These are phyloP conservation scores for Drosophila tripunctata DNA, from an alignment of 2,888 invertebrate genomes.

Conservation along the genomic window DNA sequence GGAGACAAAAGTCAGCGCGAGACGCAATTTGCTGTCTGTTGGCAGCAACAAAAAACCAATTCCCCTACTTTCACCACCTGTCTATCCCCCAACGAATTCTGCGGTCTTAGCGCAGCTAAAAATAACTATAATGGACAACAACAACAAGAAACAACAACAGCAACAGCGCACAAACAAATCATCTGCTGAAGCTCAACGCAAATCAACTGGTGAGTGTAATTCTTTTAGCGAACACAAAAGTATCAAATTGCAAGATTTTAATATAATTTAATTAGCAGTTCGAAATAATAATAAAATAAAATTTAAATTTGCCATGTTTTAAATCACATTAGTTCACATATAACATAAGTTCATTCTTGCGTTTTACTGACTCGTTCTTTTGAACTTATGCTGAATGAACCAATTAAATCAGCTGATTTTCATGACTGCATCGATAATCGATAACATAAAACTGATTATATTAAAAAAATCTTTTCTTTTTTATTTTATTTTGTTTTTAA, in stretches of 20 bases:
- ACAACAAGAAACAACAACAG: constrained; percentile 88
- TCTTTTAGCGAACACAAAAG: no score
- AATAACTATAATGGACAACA: constrained; percentile 85
- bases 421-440: no score
- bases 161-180: constrained; percentile 88
- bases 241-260: no score
- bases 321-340: no score
- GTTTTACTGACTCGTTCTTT: no score
- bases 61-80: constrained; percentile 27
- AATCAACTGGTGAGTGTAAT: constrained; percentile 81
- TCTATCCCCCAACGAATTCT: constrained; percentile 27
- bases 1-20: constrained; percentile 82
- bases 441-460: no score
- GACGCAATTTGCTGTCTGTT: constrained; percentile 58
- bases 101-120: constrained; percentile 45
- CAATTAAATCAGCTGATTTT: no score
- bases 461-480: no score
- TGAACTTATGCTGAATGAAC: no score
- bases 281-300: no score
- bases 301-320: no score
- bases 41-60: constrained; percentile 50
- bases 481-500: constrained; percentile 22
- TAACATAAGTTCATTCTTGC: no score
- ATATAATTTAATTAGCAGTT: background rate
- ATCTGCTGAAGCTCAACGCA: constrained; percentile 87